Base-by-base conservation (phyloP, 1,140 invertebrate species). In the Wasmannia auropunctata region DNA sequence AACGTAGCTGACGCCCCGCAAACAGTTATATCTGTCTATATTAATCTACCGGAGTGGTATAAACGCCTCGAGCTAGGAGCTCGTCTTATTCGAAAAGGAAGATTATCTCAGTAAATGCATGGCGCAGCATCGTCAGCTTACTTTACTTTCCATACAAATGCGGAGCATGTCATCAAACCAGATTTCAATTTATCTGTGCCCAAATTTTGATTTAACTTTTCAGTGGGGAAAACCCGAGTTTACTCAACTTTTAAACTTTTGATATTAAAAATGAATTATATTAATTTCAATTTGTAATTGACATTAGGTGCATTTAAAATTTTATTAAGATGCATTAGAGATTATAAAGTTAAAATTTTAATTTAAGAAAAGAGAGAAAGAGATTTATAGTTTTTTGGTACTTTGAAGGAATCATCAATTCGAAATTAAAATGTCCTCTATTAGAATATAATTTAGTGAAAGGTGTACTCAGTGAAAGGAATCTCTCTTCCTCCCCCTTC, bases 21-120 rank as follows among this genome's bases (percentile, higher is more conserved):
- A 83, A 83, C 67, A 74, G 79, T 74, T 74, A 58, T 72, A 74
- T 46, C 65, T 54, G 37, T 72, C 79, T 74, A 72, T 83, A 83
- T 83, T 83, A 83, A 83, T 83, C 65, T 74, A 25, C 37, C n/a
- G 14, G 25, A 83, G 54, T 72, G 37, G 14, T 72, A 58, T 22
- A 83, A 72, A 58, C 51, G 25, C 79, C 46, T 22, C 54, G n/a
- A 60, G 79, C 79, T 83, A 72, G 74, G 40, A 72, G 51, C 67
- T 69, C 67, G 19, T 74, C 51, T 58, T 46, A 46, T 60, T 72
- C 51, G 14, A 14, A 72, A 81, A 58, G 67, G 51, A 58, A 58
- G 51, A 58, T 58, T 58, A 58, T 58, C 37, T 56, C 37, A 8
- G 14, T 40, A 31, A 72, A 43, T 58, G 37, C 7, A 31, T 34